Evolutionary conservation across 2,797 vertebrate genomes (phyloP), one percentile per base, ranked within the genome.

Genomic region (Syndactyla subalaris): DNA sequence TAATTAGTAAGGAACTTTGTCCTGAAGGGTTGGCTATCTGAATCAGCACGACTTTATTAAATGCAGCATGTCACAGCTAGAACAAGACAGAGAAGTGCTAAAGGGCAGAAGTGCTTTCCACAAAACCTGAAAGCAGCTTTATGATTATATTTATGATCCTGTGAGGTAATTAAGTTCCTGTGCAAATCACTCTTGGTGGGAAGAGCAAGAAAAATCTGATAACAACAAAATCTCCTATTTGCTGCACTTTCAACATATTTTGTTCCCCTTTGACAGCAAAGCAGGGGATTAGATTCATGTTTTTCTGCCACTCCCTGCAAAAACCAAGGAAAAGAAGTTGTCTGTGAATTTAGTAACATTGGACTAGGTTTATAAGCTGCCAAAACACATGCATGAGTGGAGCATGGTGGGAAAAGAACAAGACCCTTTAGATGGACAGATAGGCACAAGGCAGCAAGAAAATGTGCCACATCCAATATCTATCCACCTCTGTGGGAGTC

Each of bases 11-110:
- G 59, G 78, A 92, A 81, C 72, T 85, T 95, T 51, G 43, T 89
- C 74, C 88, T 90, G 88, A 89, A 94, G 67, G 59, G 39, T 62
- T 15, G 88, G 85, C 83, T 77, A 91, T 94, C 94, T 88, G 91
- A 90, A 96, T 93, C 93, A 95, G 93, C 85, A 94, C 89, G 93
- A 63, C 74, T 95, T 95, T 91, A 90, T 95, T 95, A 94, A 95
- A 94, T 89, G 74, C 74, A 88, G 82, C 91, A 52, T 93, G 85
- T 95, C 93, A 77, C 68, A 88, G 67, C 91, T 95, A 74, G 93
- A 95, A 65, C 36, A 95, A 95, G 85, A 75, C 90, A 91, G 46
- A 79, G 39, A 83, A 93, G 65, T 85, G 96, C 96, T 95, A 94
- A 92, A 95, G 92, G 96, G 96, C 93, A 85, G 71, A 92, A 91